phyloP scores from a whole-genome alignment of 2,888 invertebrate genomes.

The Rhingia rostrata region DNA sequence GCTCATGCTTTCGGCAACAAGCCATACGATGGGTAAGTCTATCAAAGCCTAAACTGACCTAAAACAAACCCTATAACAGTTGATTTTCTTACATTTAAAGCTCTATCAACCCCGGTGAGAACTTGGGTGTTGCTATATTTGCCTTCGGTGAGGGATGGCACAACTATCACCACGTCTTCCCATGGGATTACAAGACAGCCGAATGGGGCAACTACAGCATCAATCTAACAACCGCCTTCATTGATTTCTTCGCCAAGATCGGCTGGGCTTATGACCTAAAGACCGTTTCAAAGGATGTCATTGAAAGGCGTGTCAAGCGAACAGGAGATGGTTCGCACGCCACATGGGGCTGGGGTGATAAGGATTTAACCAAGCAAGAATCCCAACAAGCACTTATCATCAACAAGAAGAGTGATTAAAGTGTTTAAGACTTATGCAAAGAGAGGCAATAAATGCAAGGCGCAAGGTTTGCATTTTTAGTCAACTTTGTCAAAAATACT shows the following conservation, averaged over 20 bases:
- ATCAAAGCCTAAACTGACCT: not conserved
- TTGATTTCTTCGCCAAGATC: slow-evolving; percentile 91
- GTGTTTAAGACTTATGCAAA: slow-evolving; percentile 37
- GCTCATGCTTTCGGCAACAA: slow-evolving; percentile 92
- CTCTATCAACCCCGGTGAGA: slow-evolving; percentile 87
- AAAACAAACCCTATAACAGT: not conserved
- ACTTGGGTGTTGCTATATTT: slow-evolving; percentile 85
- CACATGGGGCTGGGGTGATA: slow-evolving; percentile 92
- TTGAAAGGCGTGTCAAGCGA: slow-evolving; percentile 87
- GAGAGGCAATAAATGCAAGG: slow-evolving; percentile 16
- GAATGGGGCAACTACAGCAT: slow-evolving; percentile 89
- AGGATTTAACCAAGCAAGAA: slow-evolving; percentile 86
- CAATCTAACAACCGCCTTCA: slow-evolving; percentile 90
- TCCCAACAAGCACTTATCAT: slow-evolving; percentile 84
- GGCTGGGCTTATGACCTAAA: slow-evolving; percentile 95
- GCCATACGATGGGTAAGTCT: slow-evolving; percentile 88
- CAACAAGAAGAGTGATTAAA: slow-evolving; percentile 85
- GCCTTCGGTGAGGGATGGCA: slow-evolving; percentile 91
- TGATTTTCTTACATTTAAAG: slow-evolving; percentile 78
- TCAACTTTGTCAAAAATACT: slow-evolving; percentile 20
- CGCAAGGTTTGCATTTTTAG: slow-evolving; percentile 19
- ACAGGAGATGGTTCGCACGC: slow-evolving; percentile 90
- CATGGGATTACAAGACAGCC: slow-evolving; percentile 93
- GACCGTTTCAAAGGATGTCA: slow-evolving; percentile 88
- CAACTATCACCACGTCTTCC: slow-evolving; percentile 93